These are phyloP conservation scores for Acanthurus leucopareius DNA, from an alignment of 2,797 vertebrate species.

Conservation along the genomic window DNA sequence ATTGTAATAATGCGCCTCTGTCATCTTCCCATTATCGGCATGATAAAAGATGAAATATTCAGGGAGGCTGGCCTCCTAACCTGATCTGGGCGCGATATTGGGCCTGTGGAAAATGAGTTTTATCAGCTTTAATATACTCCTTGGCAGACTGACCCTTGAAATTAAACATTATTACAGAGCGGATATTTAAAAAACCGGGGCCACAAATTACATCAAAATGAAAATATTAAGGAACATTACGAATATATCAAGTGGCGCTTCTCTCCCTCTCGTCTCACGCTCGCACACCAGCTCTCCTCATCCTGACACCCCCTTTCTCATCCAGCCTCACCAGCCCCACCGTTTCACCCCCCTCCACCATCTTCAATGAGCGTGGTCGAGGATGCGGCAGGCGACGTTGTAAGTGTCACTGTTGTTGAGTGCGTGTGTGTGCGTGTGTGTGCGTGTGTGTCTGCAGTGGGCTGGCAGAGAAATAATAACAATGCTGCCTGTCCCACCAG, in stretches of 20 bases:
- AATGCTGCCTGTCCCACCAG: slow-evolving; percentile 91
- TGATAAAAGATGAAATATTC: slow-evolving; percentile 99
- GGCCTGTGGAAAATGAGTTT: slow-evolving; percentile 99
- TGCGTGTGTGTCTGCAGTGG: slow-evolving; percentile 59
- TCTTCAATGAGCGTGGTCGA: slow-evolving; percentile 87
- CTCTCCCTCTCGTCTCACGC: slow-evolving; percentile 81
- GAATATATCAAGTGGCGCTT: slow-evolving; percentile 96
- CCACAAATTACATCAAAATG: slow-evolving; percentile 99
- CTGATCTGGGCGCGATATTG: slow-evolving; percentile 99
- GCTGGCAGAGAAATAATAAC: slow-evolving; percentile 93
- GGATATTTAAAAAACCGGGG: slow-evolving; percentile 99
- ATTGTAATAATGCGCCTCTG: slow-evolving; percentile 99
- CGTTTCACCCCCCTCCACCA: slow-evolving; percentile 68
- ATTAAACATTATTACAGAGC: slow-evolving; percentile 99
- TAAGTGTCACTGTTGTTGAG: slow-evolving; percentile 81
- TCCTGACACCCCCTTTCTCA: slow-evolving; percentile 77
- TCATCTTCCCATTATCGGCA: slow-evolving; percentile 99
- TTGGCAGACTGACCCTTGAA: slow-evolving; percentile 99
- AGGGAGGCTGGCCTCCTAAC: slow-evolving; percentile 99
- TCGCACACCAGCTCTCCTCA: slow-evolving; percentile 65
- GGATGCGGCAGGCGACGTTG: slow-evolving; percentile 80
- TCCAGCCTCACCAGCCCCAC: slow-evolving; percentile 61
- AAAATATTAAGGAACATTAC: slow-evolving; percentile 99
- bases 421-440: slow-evolving; percentile 59
- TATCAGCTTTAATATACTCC: slow-evolving; percentile 99